Conservation (phyloP, 30 jellyfish, hydroid and myxozoan genomes). For the Chironex yamaguchii region DNA sequence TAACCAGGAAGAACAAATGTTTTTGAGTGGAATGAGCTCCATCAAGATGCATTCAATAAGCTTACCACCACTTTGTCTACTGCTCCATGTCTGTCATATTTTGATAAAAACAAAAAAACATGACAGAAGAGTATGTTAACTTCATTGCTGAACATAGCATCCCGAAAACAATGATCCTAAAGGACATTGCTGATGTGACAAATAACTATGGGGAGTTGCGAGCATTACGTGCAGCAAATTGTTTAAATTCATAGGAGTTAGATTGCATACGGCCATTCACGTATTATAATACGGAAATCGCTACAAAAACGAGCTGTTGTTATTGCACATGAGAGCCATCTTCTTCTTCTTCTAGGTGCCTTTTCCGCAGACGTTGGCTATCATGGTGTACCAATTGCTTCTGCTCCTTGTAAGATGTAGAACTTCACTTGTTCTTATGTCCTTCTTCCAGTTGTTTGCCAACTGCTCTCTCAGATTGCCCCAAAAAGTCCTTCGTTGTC, state of each 20-base stretch:
- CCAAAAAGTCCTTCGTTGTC: too few species aligned
- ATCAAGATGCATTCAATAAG: slow-evolving; percentile 9
- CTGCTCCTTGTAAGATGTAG: too few species aligned
- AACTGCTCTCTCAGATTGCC: too few species aligned
- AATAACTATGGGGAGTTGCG: slow-evolving; percentile 22
- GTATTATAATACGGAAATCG: too few species aligned
- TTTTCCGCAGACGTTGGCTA: too few species aligned
- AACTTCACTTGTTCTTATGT: too few species aligned
- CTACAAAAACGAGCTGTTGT: too few species aligned
- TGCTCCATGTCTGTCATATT: slow-evolving; percentile 53
- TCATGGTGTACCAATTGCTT: too few species aligned
- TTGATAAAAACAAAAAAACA: slow-evolving; percentile 38
- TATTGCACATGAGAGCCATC: too few species aligned
- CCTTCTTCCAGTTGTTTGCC: too few species aligned
- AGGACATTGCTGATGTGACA: slow-evolving; percentile 60
- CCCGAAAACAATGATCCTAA: slow-evolving; percentile 66
- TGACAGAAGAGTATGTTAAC: slow-evolving; percentile 65
- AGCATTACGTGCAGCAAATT: slow-evolving; percentile 51
- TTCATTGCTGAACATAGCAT: slow-evolving; percentile 24
- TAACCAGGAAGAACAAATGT: slow-evolving; percentile 22
- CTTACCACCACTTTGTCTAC: slow-evolving; percentile 16
- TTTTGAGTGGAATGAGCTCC: slow-evolving; percentile 43
- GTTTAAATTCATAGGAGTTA: slow-evolving; percentile 27
- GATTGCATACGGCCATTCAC: too few species aligned
- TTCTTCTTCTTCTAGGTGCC: too few species aligned